A percentile compares a stretch with the other conserved stretches of the same genome.
Evolutionary conservation across 2,113 vertebrate genomes (phyloP).

Genomic region (Forbesichthys agassizii): DNA sequence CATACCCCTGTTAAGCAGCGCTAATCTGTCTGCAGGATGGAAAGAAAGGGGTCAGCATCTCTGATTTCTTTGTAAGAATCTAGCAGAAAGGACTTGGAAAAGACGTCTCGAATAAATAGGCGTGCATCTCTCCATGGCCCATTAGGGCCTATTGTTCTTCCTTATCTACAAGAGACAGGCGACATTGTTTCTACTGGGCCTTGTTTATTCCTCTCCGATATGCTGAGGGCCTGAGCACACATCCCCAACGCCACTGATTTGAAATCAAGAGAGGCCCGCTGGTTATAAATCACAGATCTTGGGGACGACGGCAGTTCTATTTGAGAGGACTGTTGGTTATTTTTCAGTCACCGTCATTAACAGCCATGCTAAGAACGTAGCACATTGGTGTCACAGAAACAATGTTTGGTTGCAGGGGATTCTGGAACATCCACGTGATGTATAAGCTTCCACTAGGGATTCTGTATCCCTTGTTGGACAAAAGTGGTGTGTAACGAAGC

Average conservation of each 20-base stretch:
- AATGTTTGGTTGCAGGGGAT: conserved; percentile 21
- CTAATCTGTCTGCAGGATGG: conserved; percentile 74
- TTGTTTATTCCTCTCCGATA: conserved; percentile 61
- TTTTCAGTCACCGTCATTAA: conserved; percentile 8
- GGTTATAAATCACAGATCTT: conserved; percentile 46
- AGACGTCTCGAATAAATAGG: conserved; percentile 61
- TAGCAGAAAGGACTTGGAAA: conserved; percentile 76
- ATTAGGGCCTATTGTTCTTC: conserved; percentile 83
- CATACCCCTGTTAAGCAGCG: conserved; percentile 57
- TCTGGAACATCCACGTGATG: not conserved
- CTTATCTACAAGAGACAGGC: conserved; percentile 82
- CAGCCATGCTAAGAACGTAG: not conserved
- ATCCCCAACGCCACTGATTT: conserved; percentile 45
- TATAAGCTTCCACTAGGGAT: not conserved
- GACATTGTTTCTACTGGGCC: conserved; percentile 63
- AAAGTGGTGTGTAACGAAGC: not conserved
- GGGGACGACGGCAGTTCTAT: conserved; percentile 10
- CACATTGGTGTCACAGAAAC: not conserved
- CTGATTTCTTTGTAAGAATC: conserved; percentile 75
- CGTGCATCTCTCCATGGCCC: conserved; percentile 73
- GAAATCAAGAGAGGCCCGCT: conserved; percentile 37
- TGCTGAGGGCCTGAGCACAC: conserved; percentile 33
- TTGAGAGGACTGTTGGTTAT: conserved; percentile 17
- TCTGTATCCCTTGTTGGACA: not conserved
- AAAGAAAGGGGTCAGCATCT: conserved; percentile 67